Evolutionary conservation across 2,797 vertebrate species (phyloP), one percentile per base, ranked within the genome.

Genomic region (Pangasius krempfi): DNA sequence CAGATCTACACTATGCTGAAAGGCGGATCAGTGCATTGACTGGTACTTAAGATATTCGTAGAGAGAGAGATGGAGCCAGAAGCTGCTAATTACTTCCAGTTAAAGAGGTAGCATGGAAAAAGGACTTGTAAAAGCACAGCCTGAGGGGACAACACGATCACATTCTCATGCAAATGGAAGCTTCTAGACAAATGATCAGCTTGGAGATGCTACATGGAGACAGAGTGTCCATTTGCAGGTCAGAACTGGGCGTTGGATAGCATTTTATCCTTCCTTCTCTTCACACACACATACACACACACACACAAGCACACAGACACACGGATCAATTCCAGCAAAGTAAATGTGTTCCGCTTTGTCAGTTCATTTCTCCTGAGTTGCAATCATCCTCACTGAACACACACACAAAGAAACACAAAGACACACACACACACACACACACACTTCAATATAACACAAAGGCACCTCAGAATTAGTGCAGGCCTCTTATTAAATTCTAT

Each of bases 401-500:
- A 90, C 91, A 92, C 93, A 90, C 86, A 92, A 14, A 84, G 27
- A 90, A 91, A 92, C 93, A 90, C 86, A 92, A 5, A 84, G 5
- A 87, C 56, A 78, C 68, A 75, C 56, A 84, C 85, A 78, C 80
- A 84, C 58, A 84, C 58, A 85, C 37, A 89, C 62, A 90, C 91
- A 93, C 93, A 92, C 91, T 85, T 54, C 52, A 44, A 56, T 82
- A 60, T 52, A 75, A 54, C 70, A 84, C 86, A 88, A 72, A 78
- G 52, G 62, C 64, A 33, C 52, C 16, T 87, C 62, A 94, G 94
- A 88, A 95, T 95, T 94, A 95, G 93, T 89, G 90, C 93, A 81
- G 92, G 78, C 90, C 91, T 91, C 93, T 93, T 95, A 95, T 96
- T 96, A 94, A 96, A 96, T 95, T 95, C 94, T 91, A 91, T 86